These are phyloP conservation scores for Idaea biselata DNA, from an alignment of 2,888 invertebrate genomes.

Conservation along the genomic window DNA sequence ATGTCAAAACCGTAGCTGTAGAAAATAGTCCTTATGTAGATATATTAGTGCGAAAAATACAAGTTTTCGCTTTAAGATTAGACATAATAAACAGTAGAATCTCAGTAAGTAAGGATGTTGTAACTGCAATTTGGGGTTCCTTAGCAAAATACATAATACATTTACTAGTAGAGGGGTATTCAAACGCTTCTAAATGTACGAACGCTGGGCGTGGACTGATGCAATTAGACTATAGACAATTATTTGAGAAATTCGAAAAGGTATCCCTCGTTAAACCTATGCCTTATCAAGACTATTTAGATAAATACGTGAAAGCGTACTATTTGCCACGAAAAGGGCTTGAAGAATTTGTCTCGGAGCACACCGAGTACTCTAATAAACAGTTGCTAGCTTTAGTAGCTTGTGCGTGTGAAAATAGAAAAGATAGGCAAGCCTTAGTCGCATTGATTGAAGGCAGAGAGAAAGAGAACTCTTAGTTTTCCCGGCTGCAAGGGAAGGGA, in stretches of 20 bases:
- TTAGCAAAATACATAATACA: constrained; percentile 92
- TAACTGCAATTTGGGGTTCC: constrained; percentile 91
- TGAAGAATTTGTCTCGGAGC: constrained; percentile 93
- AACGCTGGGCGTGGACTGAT: constrained; percentile 98
- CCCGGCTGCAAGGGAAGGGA: too few relatives aligned
- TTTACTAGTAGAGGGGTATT: constrained; percentile 95
- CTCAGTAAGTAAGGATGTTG: constrained; percentile 85
- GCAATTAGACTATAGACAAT: constrained; percentile 98
- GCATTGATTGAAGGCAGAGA: constrained; percentile 85
- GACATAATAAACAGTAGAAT: constrained; percentile 86
- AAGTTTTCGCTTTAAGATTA: constrained; percentile 88
- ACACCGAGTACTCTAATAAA: constrained; percentile 93
- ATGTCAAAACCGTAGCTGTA: constrained; percentile 96
- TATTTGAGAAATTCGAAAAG: constrained; percentile 93
- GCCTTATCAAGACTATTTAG: constrained; percentile 94
- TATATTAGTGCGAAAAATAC: constrained; percentile 86
- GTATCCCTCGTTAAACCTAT: constrained; percentile 91
- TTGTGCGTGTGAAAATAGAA: constrained; percentile 93
- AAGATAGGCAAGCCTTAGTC: constrained; percentile 89
- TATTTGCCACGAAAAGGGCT: constrained; percentile 94
- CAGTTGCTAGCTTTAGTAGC: constrained; percentile 92
- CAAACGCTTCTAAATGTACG: constrained; percentile 95
- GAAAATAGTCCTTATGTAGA: constrained; percentile 96
- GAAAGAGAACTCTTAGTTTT: not conserved
- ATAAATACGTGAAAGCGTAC: constrained; percentile 97